These are phyloP conservation scores for Ageneiosus marmoratus DNA, from an alignment of 2,113 vertebrate species.

Conservation along the genomic window DNA sequence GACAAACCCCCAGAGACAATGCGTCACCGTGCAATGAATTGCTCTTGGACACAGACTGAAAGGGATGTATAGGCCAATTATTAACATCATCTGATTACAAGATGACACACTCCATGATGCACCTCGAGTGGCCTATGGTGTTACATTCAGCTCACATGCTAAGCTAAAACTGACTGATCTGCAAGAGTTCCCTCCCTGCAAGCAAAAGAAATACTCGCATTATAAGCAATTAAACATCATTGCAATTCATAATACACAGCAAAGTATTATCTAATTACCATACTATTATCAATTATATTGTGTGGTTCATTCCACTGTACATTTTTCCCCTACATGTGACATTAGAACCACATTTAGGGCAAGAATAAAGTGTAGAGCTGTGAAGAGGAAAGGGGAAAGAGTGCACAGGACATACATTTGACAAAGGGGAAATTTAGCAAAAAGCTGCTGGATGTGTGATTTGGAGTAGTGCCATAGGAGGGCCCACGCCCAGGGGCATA, in stretches of 20 bases:
- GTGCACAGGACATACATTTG: slow-evolving; percentile 54
- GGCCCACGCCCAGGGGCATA: slow-evolving; percentile 41
- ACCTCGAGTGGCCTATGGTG: neutral
- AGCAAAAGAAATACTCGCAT: neutral
- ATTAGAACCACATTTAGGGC: no score
- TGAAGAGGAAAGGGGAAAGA: slow-evolving; percentile 22
- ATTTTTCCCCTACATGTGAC: no score
- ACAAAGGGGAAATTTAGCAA: slow-evolving; percentile 62
- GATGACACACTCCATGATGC: neutral
- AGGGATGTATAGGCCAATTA: slow-evolving; percentile 2
- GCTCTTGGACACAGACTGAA: neutral
- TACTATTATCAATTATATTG: neutral
- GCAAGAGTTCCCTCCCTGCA: no score
- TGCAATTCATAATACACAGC: neutral
- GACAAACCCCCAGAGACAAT: slow-evolving; percentile 5
- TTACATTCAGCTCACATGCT: neutral
- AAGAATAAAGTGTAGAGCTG: neutral
- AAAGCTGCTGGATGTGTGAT: slow-evolving; percentile 57
- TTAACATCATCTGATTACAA: slow-evolving; percentile 6
- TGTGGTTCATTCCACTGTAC: neutral
- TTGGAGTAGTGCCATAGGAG: slow-evolving; percentile 47
- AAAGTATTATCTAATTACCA: neutral
- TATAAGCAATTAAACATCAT: neutral
- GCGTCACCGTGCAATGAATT: slow-evolving; percentile 7
- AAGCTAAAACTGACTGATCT: neutral